Base-by-base conservation (phyloP, 2,888 invertebrate species). In the Thereva unica region DNA sequence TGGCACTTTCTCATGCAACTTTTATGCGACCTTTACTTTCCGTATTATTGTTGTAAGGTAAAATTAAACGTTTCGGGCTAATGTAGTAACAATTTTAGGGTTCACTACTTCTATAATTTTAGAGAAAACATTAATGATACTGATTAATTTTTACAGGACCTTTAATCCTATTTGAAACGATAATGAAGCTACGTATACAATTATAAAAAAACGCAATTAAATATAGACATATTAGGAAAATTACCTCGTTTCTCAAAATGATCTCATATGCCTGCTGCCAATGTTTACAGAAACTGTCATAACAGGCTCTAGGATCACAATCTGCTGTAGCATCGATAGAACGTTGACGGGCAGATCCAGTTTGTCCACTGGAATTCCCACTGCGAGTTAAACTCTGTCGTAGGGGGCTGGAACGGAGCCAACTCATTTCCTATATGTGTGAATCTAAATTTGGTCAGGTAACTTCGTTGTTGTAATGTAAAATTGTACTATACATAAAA, bases 241-340 rank as follows among this genome's bases (percentile, higher is more conserved):
- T 71, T 71, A 73, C 74, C 68, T 89, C 86, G 49, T 88, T 89
- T 73, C 88, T 86, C 71, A 86, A 83, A 73, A 95, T 93, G 68
- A 95, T 93, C 72, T 93, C 92, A 75, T 87, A 83, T 2, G 92
- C 92, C 79, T 96, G 95, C 76, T 93, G 92, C 95, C 96, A 96
- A 79, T 96, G 96, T 78, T 92, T 92, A 78, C 91, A 90, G 82
- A 95, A 95, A 75, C 95, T 95, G 79, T 92, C 93, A 77, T 92
- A 93, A 80, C 95, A 95, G 5, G 95, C 95, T 64, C 91, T 89
- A 0, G 93, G 92, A 82, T 94, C 93, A 74, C 89, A 89, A 77
- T 89, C 89, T 6, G 87, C 86, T 4, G 88, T 86, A 7, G 89
- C 87, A 74, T 88, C 88, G 52, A 86, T 83, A 2, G 85, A 78